These are phyloP conservation scores for Cheilinus undulatus DNA, from an alignment of 2,113 vertebrate genomes.

Conservation along the genomic window DNA sequence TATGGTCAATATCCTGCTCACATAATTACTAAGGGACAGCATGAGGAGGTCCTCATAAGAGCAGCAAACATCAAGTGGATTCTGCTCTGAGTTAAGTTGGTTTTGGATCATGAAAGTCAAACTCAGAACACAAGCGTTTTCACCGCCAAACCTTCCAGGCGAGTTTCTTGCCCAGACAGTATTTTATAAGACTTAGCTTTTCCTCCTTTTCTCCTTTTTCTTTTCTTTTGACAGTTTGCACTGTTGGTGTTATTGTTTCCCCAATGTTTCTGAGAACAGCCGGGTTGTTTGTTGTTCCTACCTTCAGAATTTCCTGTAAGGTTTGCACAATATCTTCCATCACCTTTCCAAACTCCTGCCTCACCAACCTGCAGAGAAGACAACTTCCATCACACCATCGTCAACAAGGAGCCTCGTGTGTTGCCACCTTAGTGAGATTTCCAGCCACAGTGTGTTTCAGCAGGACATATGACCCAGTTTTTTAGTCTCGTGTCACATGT, in stretches of 20 bases:
- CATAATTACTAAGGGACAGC: conserved; percentile 1
- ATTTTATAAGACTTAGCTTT: conserved; percentile 14
- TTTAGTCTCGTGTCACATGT: conserved; percentile 1
- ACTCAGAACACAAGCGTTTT: neutral
- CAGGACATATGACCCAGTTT: conserved; percentile 17
- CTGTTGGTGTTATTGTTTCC: neutral
- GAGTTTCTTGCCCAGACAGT: neutral
- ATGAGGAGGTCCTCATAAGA: conserved; percentile 1
- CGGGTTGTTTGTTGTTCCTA: neutral
- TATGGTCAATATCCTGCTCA: conserved; percentile 9
- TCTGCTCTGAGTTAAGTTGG: conserved; percentile 6
- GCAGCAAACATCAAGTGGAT: conserved; percentile 3
- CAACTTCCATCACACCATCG: conserved; percentile 19
- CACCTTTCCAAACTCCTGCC: neutral
- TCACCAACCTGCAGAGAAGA: conserved; percentile 6
- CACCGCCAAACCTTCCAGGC: neutral
- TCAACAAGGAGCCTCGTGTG: conserved; percentile 26
- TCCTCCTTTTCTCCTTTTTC: neutral
- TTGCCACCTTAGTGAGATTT: conserved; percentile 29
- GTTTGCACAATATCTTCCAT: conserved; percentile 8
- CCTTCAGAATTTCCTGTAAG: conserved; percentile 9
- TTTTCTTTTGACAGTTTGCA: conserved; percentile 7
- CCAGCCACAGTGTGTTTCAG: conserved; percentile 15
- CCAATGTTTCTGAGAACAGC: neutral
- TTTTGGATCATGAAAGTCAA: conserved; percentile 6